Evolutionary conservation across 2,113 vertebrate species (phyloP).

Genomic region (Oxygymnocypris stewartii): DNA sequence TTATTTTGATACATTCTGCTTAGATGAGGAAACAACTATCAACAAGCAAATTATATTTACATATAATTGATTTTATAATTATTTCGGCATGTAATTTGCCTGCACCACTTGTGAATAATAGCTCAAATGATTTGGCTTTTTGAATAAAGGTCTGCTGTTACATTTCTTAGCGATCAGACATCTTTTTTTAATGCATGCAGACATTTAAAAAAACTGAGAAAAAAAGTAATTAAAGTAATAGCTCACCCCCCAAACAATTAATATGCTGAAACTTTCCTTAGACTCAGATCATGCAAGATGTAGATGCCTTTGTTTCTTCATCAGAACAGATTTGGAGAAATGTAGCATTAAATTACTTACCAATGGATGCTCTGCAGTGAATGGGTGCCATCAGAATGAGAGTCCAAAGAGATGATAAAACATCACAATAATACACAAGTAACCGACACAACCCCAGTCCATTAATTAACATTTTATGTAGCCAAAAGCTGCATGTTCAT

Average conservation of each 20-base stretch:
- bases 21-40: not conserved
- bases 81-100: not conserved
- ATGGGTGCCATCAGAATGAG: not conserved
- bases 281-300: too few relatives aligned
- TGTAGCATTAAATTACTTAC: not conserved
- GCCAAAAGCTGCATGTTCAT: not conserved
- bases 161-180: not conserved
- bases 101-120: not conserved
- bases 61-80: not conserved
- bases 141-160: not conserved
- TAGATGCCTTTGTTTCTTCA: too few relatives aligned
- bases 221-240: not conserved
- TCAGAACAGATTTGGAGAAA: not conserved
- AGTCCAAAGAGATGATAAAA: not conserved
- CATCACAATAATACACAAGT: too few relatives aligned
- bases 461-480: not conserved
- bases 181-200: not conserved
- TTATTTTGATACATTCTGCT: slow-evolving; percentile 19
- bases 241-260: not conserved
- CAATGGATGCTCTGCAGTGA: not conserved
- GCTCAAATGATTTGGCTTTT: not conserved
- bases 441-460: not conserved
- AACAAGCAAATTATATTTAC: slow-evolving; percentile 13
- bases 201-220: not conserved
- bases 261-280: too few relatives aligned